Evolutionary conservation across 2,113 vertebrate genomes (phyloP).

Genomic region (Prinia subflava): DNA sequence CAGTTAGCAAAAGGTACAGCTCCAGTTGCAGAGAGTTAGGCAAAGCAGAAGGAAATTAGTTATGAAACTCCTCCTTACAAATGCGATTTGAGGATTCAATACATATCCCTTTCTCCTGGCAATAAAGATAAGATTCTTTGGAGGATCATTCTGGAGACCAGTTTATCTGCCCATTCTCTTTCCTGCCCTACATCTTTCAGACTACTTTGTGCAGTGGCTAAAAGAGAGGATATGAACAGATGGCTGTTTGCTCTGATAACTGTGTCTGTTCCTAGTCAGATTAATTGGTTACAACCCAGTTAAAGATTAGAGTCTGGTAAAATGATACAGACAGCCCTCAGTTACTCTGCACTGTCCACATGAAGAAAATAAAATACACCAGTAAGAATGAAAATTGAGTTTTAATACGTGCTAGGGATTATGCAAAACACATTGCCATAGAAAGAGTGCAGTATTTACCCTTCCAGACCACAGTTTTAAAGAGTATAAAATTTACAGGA

Average conservation of each 20-base stretch:
- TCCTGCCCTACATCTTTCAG: not conserved
- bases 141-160: not conserved
- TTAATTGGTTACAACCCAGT: conserved; percentile 20
- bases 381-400: not conserved
- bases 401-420: not conserved
- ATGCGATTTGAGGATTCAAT: not conserved
- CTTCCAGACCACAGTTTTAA: not conserved
- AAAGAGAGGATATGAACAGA: conserved; percentile 18
- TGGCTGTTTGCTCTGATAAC: conserved; percentile 42
- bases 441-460: not conserved
- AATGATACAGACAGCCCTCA: not conserved
- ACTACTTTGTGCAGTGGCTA: not conserved
- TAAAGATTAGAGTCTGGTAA: not conserved
- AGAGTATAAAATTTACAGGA: not conserved
- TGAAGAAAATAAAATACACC: not conserved
- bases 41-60: conserved; percentile 12
- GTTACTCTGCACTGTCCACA: not conserved
- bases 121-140: conserved; percentile 35
- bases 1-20: not conserved
- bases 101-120: not conserved
- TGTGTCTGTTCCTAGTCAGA: conserved; percentile 9
- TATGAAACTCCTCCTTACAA: not conserved
- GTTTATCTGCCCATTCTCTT: not conserved
- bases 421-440: not conserved
- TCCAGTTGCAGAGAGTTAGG: not conserved